Percentiles rank a stretch among this genome's conserved stretches.
Conservation (phyloP, 2,888 invertebrate species). For the Iselma pallidipennis region DNA sequence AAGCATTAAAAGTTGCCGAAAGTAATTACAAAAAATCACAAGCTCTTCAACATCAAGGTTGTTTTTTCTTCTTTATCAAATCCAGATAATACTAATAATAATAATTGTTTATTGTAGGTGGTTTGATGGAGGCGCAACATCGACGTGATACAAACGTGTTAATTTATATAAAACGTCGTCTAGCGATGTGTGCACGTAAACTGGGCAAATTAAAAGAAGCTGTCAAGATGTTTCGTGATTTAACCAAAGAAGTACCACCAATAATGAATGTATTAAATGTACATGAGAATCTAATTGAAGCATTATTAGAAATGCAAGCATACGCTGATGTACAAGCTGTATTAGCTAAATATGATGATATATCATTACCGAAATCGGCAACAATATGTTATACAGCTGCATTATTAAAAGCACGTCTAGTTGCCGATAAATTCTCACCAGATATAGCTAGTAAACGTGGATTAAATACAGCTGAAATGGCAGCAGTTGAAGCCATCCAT, state of each 20-base stretch:
- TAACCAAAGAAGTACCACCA: slow-evolving; percentile 95
- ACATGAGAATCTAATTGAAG: slow-evolving; percentile 96
- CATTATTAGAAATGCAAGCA: slow-evolving; percentile 91
- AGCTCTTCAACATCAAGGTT: slow-evolving; percentile 75
- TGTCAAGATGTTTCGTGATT: slow-evolving; percentile 94
- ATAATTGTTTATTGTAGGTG: neutral
- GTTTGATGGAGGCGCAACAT: slow-evolving; percentile 75
- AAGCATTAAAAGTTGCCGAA: slow-evolving; percentile 84
- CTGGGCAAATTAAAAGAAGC: slow-evolving; percentile 93
- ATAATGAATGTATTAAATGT: slow-evolving; percentile 92
- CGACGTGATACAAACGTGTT: slow-evolving; percentile 90
- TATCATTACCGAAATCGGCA: slow-evolving; percentile 91
- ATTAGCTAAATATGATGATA: slow-evolving; percentile 91
- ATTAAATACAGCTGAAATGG: slow-evolving; percentile 84
- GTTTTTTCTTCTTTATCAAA: too few species aligned
- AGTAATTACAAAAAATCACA: slow-evolving; percentile 75
- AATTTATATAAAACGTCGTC: slow-evolving; percentile 89
- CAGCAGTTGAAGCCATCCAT: slow-evolving; percentile 92
- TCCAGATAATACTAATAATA: neutral
- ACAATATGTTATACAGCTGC: slow-evolving; percentile 95
- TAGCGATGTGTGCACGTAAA: slow-evolving; percentile 98
- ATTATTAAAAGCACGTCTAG: slow-evolving; percentile 85
- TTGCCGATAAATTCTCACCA: slow-evolving; percentile 87
- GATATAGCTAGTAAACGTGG: slow-evolving; percentile 84
- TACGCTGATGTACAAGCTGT: slow-evolving; percentile 96